These are phyloP conservation scores for Drosophila punjabiensis DNA, from an alignment of 1,140 invertebrate species.

Conservation along the genomic window DNA sequence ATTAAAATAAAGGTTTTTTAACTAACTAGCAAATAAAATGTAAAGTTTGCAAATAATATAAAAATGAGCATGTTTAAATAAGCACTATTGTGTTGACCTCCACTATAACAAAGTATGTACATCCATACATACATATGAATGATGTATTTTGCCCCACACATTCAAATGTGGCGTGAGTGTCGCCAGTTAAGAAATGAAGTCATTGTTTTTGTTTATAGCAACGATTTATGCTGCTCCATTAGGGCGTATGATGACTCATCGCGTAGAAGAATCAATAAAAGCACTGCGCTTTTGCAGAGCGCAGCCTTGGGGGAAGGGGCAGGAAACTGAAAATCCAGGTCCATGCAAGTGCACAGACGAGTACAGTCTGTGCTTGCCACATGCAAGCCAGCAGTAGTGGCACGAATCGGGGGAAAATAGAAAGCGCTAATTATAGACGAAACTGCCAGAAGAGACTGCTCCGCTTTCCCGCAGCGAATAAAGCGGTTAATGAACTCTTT, in stretches of 20 bases:
- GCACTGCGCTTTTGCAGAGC: slow-evolving; percentile 1
- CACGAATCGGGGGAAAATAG: slow-evolving; percentile 43
- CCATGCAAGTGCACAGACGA: slow-evolving; percentile 26
- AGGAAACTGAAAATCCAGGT: slow-evolving; percentile 21
- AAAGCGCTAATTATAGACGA: slow-evolving; percentile 67
- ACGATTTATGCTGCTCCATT: slow-evolving; percentile 36
- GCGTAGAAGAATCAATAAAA: slow-evolving; percentile 7
- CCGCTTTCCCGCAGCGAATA: slow-evolving; percentile 53
- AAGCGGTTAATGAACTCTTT: slow-evolving; percentile 58
- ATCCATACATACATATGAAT: background rate
- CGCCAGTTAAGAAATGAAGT: slow-evolving; percentile 62
- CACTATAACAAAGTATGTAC: slow-evolving; percentile 1
- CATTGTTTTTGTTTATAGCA: slow-evolving; percentile 53
- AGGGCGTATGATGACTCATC: slow-evolving; percentile 63
- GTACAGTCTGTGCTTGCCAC: slow-evolving; percentile 54
- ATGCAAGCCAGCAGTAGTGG: slow-evolving; percentile 9
- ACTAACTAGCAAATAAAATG: background rate
- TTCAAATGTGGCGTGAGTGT: slow-evolving; percentile 13
- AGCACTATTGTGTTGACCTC: background rate
- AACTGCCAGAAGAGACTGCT: slow-evolving; percentile 9
- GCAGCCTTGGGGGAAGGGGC: background rate
- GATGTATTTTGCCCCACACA: background rate
- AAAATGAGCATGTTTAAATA: no score
- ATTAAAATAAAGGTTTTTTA: background rate
- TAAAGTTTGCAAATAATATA: background rate